phyloP scores from a whole-genome alignment of 2,113 vertebrate species.

The Sterna hirundo region DNA sequence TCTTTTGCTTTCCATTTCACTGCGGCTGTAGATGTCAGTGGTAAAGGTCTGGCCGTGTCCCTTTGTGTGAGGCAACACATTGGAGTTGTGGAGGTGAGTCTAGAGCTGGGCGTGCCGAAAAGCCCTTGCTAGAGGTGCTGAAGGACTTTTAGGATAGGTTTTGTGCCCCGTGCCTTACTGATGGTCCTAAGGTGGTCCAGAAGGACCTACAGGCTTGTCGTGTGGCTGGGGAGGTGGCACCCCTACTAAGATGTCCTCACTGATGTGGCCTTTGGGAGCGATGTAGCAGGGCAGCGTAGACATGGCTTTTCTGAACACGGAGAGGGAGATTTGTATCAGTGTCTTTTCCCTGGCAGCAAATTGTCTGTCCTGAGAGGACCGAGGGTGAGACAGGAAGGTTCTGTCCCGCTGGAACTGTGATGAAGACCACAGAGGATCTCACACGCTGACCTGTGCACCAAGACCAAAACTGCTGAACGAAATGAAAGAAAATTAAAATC shows the following conservation, averaged over 20 bases:
- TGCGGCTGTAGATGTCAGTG: not conserved
- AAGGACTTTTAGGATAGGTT: not conserved
- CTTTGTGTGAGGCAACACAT: not conserved
- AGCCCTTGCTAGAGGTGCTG: not conserved
- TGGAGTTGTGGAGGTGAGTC: not conserved
- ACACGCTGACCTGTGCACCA: not conserved
- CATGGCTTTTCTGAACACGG: not conserved
- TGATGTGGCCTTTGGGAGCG: not conserved
- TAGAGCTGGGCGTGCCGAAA: not conserved
- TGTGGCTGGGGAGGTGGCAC: not conserved
- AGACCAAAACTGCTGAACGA: not conserved
- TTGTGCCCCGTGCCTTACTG: not conserved
- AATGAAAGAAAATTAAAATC: not conserved
- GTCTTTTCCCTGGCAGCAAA: not conserved
- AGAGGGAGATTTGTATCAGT: too few species aligned
- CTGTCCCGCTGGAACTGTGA: fast-evolving
- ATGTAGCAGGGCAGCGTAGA: not conserved
- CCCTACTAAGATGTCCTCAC: not conserved
- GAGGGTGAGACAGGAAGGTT: not conserved
- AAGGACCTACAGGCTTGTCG: not conserved
- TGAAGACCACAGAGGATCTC: not conserved
- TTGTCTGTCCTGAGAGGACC: not conserved
- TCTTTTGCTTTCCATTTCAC: not conserved
- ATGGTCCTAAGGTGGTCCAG: not conserved
- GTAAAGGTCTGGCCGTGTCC: not conserved